Evolutionary conservation across 2,113 vertebrate genomes (phyloP).

Genomic region (Pteronura brasiliensis): DNA sequence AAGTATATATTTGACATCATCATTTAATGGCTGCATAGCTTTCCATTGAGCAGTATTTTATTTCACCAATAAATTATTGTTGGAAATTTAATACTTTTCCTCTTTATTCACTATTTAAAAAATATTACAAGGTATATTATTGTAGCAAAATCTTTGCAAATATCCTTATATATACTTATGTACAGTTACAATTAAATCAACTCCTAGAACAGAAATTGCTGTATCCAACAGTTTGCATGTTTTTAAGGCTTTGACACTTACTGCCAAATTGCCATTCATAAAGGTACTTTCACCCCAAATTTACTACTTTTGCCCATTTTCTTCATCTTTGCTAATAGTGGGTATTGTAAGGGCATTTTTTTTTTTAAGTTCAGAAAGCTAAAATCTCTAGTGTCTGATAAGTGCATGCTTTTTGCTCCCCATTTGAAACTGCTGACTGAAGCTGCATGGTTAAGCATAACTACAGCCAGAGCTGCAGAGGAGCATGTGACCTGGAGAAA

Average conservation of each 20-base stretch:
- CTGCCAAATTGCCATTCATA: neutral
- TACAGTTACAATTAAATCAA: neutral
- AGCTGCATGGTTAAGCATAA: constrained; percentile 48
- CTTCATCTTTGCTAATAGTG: constrained; percentile 34
- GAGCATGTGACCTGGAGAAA: constrained; percentile 36
- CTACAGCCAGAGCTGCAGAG: constrained; percentile 7
- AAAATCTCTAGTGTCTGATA: constrained; percentile 43
- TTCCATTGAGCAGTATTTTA: constrained; percentile 48
- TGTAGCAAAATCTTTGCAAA: constrained; percentile 44
- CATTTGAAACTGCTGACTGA: constrained; percentile 44
- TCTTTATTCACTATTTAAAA: constrained; percentile 34
- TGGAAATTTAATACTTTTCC: constrained; percentile 13
- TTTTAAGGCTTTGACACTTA: constrained; percentile 51
- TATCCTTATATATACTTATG: constrained; percentile 5
- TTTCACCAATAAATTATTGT: constrained; percentile 32
- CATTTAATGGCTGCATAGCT: constrained; percentile 62
- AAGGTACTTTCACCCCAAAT: constrained; percentile 2
- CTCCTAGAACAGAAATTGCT: constrained; percentile 20
- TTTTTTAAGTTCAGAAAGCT: constrained; percentile 20
- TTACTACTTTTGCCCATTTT: constrained; percentile 33
- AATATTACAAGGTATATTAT: neutral
- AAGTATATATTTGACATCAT: constrained; percentile 69
- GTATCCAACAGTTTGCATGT: constrained; percentile 44
- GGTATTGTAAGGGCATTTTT: neutral
- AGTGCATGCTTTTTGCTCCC: constrained; percentile 50